A percentile compares a stretch with the other conserved stretches of the same genome.
Conservation (phyloP, 2,797 vertebrate genomes). For the Adrianichthys oophorus region DNA sequence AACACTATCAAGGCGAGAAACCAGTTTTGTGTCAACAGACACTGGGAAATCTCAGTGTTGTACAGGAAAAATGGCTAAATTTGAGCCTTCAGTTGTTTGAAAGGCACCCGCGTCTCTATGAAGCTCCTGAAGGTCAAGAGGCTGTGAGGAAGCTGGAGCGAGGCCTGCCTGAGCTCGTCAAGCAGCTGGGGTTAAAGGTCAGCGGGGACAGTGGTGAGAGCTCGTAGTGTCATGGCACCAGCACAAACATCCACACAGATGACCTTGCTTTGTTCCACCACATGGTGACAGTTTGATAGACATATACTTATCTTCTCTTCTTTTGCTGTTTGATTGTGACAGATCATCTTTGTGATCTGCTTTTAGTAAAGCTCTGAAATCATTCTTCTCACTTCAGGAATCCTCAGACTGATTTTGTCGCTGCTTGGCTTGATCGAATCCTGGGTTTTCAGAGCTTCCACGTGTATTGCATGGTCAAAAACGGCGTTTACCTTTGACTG, state of each 20-base stretch:
- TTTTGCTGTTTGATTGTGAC: background rate
- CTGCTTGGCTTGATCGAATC: conserved; percentile 71
- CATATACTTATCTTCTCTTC: too few species aligned
- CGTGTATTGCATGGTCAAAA: conserved; percentile 31
- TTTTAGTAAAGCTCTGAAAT: conserved; percentile 6
- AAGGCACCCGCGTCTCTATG: conserved; percentile 71
- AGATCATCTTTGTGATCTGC: background rate
- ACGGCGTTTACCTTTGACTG: conserved; percentile 57
- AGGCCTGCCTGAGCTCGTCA: conserved; percentile 60
- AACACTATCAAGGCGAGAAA: conserved; percentile 73
- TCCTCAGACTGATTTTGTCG: conserved; percentile 64
- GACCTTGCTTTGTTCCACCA: background rate
- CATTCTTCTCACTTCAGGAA: conserved; percentile 62
- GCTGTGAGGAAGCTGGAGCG: conserved; percentile 67
- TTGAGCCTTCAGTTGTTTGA: conserved; percentile 70
- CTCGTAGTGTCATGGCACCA: background rate
- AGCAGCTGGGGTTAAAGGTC: conserved; percentile 68
- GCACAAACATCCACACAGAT: background rate
- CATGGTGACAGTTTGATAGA: too few species aligned
- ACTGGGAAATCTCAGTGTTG: conserved; percentile 57
- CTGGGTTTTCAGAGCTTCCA: conserved; percentile 69
- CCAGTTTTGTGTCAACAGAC: conserved; percentile 71
- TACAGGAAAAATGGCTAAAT: conserved; percentile 79
- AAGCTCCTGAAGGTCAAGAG: conserved; percentile 44
- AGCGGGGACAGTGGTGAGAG: conserved; percentile 81